Conservation (phyloP, 2,797 vertebrate species). For the Naso thynnoides region DNA sequence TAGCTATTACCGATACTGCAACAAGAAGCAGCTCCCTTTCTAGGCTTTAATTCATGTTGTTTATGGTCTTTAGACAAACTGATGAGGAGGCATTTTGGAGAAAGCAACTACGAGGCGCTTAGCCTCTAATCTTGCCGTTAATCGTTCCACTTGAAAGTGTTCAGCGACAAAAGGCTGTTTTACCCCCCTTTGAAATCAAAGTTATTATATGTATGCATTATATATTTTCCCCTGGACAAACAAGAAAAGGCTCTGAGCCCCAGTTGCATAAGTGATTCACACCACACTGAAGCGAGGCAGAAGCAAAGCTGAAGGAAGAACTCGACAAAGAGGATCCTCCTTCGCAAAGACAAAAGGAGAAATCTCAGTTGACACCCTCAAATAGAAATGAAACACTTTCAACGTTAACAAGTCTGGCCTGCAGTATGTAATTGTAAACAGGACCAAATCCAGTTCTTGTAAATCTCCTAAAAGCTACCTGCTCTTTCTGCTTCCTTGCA, state of each 20-base stretch:
- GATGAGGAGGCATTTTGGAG: slow-evolving; percentile 55
- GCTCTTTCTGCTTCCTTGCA: slow-evolving; percentile 34
- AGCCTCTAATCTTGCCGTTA: slow-evolving; percentile 61
- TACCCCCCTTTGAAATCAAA: slow-evolving; percentile 51
- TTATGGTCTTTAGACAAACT: slow-evolving; percentile 61
- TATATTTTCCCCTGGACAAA: slow-evolving; percentile 46
- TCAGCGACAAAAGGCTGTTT: slow-evolving; percentile 58
- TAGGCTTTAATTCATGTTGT: slow-evolving; percentile 54
- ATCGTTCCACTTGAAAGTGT: slow-evolving; percentile 70
- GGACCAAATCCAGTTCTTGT: slow-evolving; percentile 21
- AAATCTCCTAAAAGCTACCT: slow-evolving; percentile 36
- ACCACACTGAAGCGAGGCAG: slow-evolving; percentile 35
- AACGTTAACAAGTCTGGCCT: slow-evolving; percentile 32
- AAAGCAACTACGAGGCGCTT: slow-evolving; percentile 46
- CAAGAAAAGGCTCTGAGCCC: slow-evolving; percentile 31
- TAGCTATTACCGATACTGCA: slow-evolving; percentile 59
- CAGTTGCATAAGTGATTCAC: slow-evolving; percentile 45
- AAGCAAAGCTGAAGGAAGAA: slow-evolving; percentile 27
- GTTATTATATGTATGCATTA: slow-evolving; percentile 35
- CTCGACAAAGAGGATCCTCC: slow-evolving; percentile 21
- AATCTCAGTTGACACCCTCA: slow-evolving; percentile 30
- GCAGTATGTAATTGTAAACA: slow-evolving; percentile 22
- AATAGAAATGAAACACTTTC: slow-evolving; percentile 31
- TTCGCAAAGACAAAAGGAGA: slow-evolving; percentile 28
- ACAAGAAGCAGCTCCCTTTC: slow-evolving; percentile 27